Evolutionary conservation across 2,113 vertebrate species (phyloP).

Genomic region (Nipponia nippon): DNA sequence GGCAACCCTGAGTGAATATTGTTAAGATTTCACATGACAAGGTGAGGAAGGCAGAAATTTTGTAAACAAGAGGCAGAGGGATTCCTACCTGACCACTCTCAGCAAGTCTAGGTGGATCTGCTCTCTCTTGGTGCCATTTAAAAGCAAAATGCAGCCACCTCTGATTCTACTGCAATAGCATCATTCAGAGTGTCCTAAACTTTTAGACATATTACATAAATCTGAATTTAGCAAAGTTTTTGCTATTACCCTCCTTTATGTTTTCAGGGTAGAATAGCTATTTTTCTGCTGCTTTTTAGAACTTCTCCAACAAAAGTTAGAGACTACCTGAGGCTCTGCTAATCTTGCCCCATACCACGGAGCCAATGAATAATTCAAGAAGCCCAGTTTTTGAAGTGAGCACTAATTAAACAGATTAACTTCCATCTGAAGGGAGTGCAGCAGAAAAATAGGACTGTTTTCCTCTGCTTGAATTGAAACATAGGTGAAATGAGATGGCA

Average conservation of each 20-base stretch:
- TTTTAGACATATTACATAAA: neutral
- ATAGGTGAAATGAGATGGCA: neutral
- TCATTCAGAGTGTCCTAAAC: neutral
- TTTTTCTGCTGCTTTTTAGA: neutral
- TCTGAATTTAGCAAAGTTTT: neutral
- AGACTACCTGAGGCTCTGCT: neutral
- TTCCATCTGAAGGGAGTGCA: neutral
- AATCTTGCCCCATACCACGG: neutral
- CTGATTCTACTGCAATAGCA: neutral
- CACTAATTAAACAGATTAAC: conserved; percentile 18
- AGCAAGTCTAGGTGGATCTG: neutral
- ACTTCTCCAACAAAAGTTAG: neutral
- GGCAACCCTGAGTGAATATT: neutral
- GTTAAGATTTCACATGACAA: neutral
- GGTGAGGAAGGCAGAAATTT: neutral
- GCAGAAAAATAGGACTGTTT: neutral
- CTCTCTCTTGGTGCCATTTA: neutral
- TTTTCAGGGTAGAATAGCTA: neutral
- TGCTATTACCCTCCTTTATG: neutral
- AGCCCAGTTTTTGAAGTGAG: neutral
- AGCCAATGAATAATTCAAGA: conserved; percentile 45
- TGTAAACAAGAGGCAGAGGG: neutral
- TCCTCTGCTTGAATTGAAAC: neutral
- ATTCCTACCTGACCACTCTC: neutral
- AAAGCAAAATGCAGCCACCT: neutral